Percentiles rank a stretch among this genome's conserved stretches.
Evolutionary conservation across 2,888 invertebrate genomes (phyloP).

Genomic region (Athripsodes cinereus): DNA sequence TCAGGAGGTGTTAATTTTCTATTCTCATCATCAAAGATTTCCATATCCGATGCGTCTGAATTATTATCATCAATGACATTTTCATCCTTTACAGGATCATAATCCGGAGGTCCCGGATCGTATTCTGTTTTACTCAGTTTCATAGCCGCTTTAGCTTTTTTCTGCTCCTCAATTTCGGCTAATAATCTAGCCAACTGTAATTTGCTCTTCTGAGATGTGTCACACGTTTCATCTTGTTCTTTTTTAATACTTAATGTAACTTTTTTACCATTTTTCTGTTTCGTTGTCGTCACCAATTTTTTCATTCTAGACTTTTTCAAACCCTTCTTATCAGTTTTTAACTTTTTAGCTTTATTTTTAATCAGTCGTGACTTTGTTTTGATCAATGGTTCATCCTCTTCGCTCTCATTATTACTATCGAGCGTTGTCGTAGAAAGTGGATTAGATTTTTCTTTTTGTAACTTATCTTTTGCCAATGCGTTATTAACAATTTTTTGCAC

Average conservation of each 20-base stretch:
- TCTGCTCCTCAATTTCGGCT: background rate
- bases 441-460: background rate
- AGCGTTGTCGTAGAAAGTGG: background rate
- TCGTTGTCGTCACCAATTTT: background rate
- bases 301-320: background rate
- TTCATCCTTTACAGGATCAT: background rate
- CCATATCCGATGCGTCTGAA: background rate
- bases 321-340: no score
- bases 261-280: background rate
- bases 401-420: background rate
- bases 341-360: background rate
- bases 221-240: background rate
- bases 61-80: background rate
- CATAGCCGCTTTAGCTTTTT: background rate
- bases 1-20: background rate
- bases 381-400: background rate
- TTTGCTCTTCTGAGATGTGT: background rate
- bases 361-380: background rate
- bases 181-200: background rate
- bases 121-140: background rate
- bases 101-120: background rate
- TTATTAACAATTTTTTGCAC: background rate
- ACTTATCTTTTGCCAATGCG: background rate
- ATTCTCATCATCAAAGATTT: background rate
- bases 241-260: no score